Evolutionary conservation across 2,797 vertebrate genomes (phyloP), one percentile per base, ranked within the genome.

Genomic region (Platalea minor): DNA sequence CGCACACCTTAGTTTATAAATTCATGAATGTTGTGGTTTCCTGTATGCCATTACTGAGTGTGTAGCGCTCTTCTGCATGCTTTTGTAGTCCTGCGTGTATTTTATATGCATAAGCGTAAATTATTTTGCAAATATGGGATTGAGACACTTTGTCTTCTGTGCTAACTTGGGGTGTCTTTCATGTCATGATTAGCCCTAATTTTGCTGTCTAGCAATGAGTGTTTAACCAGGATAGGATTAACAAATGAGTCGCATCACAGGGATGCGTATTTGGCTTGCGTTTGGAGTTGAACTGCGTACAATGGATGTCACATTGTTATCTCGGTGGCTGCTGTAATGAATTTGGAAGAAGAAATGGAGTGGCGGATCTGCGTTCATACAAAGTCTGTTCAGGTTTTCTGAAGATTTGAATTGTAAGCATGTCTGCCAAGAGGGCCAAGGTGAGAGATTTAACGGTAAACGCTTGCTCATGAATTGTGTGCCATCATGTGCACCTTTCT

Each of bases 71-170:
- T 89, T 86, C 87, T 83, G 78, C 78, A 68, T 93, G 41, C 85
- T 75, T 93, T 67, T 95, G 84, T 88, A 91, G 76, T 84, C 57
- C 59, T 74, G 70, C 17, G 10, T 82, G 18, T 54, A 39, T 90
- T 56, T 11, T 31, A 50, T 64, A 63, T n/a, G 35, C 46, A 43
- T 26, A 85, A 72, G 48, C 7, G 2, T 69, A 76, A 85, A 61
- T 74, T 77, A 31, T 65, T 83, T 92, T 83, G 68, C 39, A 89
- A 56, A 39, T 81, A 48, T 2, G 50, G 23, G 29, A 72, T 78
- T 72, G 46, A 95, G 95, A 81, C 73, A 21, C 61, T 82, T 91
- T 65, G 81, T 93, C 59, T 80, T 96, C 78, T 93, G 19, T 57
- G 18, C 72, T 57, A 69, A 86, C 43, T 43, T 75, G 64, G 3